Evolutionary conservation across 2,113 vertebrate species (phyloP).

Genomic region (Elaphurus davidianus): DNA sequence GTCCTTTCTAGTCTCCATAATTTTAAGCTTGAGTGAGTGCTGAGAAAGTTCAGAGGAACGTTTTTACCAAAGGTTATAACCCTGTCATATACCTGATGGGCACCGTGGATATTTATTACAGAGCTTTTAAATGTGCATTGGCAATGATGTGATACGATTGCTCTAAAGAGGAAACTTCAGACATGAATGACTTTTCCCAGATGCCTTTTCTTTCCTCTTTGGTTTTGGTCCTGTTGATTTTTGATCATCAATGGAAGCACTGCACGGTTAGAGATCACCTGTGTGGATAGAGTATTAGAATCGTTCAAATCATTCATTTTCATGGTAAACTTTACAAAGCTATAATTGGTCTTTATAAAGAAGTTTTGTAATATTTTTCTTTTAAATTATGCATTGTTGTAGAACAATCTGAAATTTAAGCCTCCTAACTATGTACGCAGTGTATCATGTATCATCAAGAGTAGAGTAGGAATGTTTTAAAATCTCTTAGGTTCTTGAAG

Average conservation of each 20-base stretch:
- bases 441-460: constrained; percentile 20
- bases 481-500: not conserved
- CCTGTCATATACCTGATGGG: not conserved
- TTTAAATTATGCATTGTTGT: not conserved
- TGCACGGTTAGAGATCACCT: constrained; percentile 19
- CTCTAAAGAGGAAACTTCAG: not conserved
- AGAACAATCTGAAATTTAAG: not conserved
- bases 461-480: not conserved
- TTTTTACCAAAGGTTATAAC: constrained; percentile 12
- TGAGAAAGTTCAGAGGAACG: not conserved
- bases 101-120: not conserved
- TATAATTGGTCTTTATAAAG: constrained; percentile 19
- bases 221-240: not conserved
- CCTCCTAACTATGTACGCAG: not conserved
- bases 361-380: not conserved
- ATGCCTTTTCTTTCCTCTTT: not conserved
- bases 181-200: not conserved
- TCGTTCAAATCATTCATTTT: not conserved
- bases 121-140: not conserved
- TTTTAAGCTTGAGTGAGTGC: constrained; percentile 34
- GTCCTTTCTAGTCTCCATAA: not conserved
- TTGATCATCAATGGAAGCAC: not conserved
- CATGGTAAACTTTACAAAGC: not conserved
- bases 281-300: not conserved
- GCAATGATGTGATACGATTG: not conserved